Conservation (phyloP, 2,888 invertebrate species). For the Chironomus riparius region DNA sequence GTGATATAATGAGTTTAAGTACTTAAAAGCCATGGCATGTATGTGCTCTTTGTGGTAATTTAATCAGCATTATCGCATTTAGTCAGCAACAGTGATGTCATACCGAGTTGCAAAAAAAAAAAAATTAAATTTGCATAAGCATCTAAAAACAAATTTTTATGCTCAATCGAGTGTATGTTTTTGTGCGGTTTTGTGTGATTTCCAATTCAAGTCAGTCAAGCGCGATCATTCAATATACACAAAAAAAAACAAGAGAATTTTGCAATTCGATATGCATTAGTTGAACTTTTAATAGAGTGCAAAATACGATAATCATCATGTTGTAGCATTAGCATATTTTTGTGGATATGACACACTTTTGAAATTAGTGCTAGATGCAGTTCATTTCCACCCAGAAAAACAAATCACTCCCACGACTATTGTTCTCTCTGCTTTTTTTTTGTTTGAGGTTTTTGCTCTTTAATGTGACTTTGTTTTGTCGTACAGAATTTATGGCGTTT, state of each 20-base stretch:
- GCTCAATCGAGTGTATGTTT: neutral
- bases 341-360: neutral
- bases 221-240: neutral
- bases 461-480: too few species aligned
- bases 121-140: neutral
- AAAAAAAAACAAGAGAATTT: neutral
- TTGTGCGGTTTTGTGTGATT: neutral
- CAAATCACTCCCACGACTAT: conserved; percentile 10
- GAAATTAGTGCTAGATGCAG: conserved; percentile 9
- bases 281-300: neutral
- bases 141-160: neutral
- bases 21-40: neutral
- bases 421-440: too few species aligned
- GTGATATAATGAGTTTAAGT: neutral
- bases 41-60: neutral
- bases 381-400: neutral
- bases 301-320: neutral
- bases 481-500: too few species aligned
- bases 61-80: conserved; percentile 1
- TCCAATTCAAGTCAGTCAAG: neutral
- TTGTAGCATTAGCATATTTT: conserved; percentile 1
- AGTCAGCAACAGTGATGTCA: neutral
- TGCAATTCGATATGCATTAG: neutral
- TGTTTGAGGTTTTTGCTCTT: too few species aligned
- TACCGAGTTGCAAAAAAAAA: neutral